These are phyloP conservation scores for Ranitomeya imitator DNA, from an alignment of 2,113 vertebrate species.

Conservation along the genomic window DNA sequence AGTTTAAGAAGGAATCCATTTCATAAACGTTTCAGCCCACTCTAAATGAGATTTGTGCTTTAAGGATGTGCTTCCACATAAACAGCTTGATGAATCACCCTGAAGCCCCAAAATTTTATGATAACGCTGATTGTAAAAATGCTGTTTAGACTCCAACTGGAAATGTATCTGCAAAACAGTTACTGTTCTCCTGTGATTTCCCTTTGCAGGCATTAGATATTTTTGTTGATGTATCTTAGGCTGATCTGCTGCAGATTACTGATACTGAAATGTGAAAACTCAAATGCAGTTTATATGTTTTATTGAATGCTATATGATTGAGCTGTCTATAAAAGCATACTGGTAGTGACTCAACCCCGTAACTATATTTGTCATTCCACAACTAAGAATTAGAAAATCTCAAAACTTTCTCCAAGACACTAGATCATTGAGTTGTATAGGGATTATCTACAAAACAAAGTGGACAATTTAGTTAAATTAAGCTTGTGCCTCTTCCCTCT, in stretches of 20 bases:
- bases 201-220: background rate
- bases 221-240: background rate
- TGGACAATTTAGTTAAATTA: too few relatives aligned
- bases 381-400: background rate
- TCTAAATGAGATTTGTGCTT: slow-evolving; percentile 19
- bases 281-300: background rate
- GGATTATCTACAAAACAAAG: background rate
- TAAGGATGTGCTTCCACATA: slow-evolving; percentile 2
- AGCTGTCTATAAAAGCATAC: too few relatives aligned
- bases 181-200: slow-evolving; percentile 5
- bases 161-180: slow-evolving; percentile 7
- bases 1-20: slow-evolving; percentile 15
- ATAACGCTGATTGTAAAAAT: slow-evolving; percentile 15
- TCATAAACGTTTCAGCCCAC: slow-evolving; percentile 1
- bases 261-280: background rate
- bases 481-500: too few relatives aligned
- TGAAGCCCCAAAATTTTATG: background rate
- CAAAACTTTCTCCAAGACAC: background rate
- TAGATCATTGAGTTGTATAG: background rate
- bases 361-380: background rate
- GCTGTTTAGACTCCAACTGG: background rate
- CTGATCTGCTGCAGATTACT: background rate
- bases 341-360: background rate
- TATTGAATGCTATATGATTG: background rate
- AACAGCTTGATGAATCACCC: slow-evolving; percentile 6